Conservation (phyloP, 2,888 invertebrate genomes). For the Drosophila conformis region DNA sequence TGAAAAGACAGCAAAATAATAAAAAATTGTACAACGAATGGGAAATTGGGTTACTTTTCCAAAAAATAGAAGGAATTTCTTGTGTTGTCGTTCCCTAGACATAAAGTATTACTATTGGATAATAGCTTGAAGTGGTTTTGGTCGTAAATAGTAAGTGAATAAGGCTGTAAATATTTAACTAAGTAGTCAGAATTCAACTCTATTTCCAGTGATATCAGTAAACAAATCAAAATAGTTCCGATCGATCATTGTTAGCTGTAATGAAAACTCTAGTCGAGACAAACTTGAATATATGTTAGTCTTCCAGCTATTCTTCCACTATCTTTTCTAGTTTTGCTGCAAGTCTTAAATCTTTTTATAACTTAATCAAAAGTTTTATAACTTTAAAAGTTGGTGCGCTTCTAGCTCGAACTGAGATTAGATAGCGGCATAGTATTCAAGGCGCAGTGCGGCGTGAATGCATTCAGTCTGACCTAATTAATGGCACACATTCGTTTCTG, state of each 20-base stretch:
- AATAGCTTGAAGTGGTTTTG: background rate
- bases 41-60: background rate
- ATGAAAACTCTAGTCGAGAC: background rate
- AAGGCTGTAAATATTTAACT: background rate
- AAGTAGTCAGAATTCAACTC: background rate
- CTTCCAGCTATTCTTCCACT: background rate
- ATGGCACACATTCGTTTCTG: constrained; percentile 55
- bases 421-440: constrained; percentile 22
- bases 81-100: background rate
- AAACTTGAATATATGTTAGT: background rate
- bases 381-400: constrained; percentile 22
- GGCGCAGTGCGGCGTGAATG: constrained; percentile 10
- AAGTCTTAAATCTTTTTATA: background rate
- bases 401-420: constrained; percentile 31
- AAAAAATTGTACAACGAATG: accelerated
- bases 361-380: constrained; percentile 1
- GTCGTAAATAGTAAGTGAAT: background rate
- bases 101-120: background rate
- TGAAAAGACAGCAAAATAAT: background rate
- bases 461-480: constrained; percentile 70
- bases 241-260: background rate
- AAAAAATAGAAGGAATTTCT: too few species aligned
- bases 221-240: background rate
- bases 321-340: background rate
- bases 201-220: background rate